Percentiles rank a stretch among this genome's conserved stretches.
phyloP scores from a whole-genome alignment of 1,140 invertebrate genomes.

The Aphaenogaster floridana region DNA sequence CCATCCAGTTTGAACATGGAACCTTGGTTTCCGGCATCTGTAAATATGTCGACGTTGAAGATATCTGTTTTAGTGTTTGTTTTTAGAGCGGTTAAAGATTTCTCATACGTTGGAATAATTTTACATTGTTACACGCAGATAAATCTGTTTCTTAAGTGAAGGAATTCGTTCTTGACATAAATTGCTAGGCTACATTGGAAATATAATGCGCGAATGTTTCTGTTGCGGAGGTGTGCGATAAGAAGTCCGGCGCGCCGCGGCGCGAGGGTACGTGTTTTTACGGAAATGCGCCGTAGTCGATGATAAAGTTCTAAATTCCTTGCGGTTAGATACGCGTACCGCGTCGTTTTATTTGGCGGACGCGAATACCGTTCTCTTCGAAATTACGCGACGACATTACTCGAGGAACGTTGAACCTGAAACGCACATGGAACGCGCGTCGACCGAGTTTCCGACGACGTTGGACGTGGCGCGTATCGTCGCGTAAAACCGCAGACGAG shows the following conservation, averaged over 20 bases:
- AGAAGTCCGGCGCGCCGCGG: neutral
- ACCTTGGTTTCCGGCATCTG: neutral
- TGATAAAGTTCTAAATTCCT: conserved; percentile 20
- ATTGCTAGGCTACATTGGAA: neutral
- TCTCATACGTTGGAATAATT: neutral
- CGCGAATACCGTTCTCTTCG: neutral
- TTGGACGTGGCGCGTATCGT: conserved; percentile 61
- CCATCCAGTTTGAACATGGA: conserved; percentile 2
- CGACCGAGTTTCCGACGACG: conserved; percentile 71
- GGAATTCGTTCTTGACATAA: conserved; percentile 21
- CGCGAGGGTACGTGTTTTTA: conserved; percentile 4
- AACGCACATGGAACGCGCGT: conserved; percentile 57
- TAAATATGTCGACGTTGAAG: neutral
- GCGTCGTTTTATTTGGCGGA: conserved; percentile 25
- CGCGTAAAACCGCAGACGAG: conserved; percentile 64
- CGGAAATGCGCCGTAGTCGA: conserved; percentile 3
- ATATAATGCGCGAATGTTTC: neutral
- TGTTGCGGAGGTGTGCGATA: neutral
- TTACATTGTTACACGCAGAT: neutral
- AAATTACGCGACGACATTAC: conserved; percentile 37
- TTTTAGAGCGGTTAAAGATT: neutral
- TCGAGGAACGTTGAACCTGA: conserved; percentile 50
- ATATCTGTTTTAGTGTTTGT: neutral
- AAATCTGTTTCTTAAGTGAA: neutral
- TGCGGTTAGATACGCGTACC: conserved; percentile 17